These are phyloP conservation scores for Eupithecia subfuscata DNA, from an alignment of 2,888 invertebrate genomes.

Conservation along the genomic window DNA sequence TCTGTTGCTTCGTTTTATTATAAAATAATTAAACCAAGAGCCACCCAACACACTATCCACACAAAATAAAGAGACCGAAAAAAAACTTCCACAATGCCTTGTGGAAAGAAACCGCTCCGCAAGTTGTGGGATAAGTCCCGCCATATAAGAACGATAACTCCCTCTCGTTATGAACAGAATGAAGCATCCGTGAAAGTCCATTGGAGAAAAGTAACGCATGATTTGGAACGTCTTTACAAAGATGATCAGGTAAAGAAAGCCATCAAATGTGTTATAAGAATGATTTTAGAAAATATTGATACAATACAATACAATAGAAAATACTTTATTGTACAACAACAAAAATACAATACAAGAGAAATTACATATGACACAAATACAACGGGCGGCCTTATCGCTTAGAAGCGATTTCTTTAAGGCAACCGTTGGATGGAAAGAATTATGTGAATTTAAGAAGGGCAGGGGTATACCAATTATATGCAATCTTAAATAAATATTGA, in stretches of 20 bases:
- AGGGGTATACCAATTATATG: no score
- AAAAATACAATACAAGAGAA: no score
- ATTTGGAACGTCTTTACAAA: constrained; percentile 71
- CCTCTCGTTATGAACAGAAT: constrained; percentile 72
- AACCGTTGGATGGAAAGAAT: no score
- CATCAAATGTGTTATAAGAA: not conserved
- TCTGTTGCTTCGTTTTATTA: not conserved
- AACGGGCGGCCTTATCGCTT: no score
- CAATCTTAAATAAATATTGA: no score
- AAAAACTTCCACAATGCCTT: constrained; percentile 59
- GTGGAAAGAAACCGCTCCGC: constrained; percentile 66
- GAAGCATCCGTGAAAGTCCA: constrained; percentile 74
- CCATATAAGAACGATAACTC: constrained; percentile 59
- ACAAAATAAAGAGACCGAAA: not conserved
- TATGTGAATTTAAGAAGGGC: no score
- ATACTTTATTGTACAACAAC: no score
- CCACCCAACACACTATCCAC: not conserved
- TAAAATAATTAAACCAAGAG: not conserved
- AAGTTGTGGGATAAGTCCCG: constrained; percentile 72
- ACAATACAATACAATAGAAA: no score
- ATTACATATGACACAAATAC: no score
- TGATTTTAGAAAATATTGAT: not conserved
- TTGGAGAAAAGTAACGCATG: constrained; percentile 71
- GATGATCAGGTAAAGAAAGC: constrained; percentile 70
- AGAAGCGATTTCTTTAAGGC: no score